Evolutionary conservation across 2,888 invertebrate genomes (phyloP).

Genomic region (Azorinus chamasolen): DNA sequence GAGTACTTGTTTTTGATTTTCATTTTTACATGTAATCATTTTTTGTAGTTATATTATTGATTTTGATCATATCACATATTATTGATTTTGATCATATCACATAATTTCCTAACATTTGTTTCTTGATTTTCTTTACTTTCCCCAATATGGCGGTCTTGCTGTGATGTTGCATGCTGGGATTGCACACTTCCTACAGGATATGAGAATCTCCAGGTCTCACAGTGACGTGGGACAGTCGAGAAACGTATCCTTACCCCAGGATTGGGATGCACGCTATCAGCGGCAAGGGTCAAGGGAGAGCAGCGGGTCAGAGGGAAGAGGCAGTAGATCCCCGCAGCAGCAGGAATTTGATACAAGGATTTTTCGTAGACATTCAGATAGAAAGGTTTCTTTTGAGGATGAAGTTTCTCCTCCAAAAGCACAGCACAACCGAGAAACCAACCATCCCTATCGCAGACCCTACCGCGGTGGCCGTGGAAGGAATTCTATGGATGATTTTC

Average conservation of each 20-base stretch:
- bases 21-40: too few species aligned
- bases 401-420: constrained; percentile 33
- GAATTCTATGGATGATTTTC: constrained; percentile 10
- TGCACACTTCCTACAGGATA: constrained; percentile 46
- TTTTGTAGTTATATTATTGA: too few species aligned
- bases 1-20: too few species aligned
- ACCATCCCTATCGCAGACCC: constrained; percentile 11
- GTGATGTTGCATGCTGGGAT: constrained; percentile 35
- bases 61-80: too few species aligned
- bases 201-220: constrained; percentile 51
- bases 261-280: constrained; percentile 38
- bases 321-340: constrained; percentile 24
- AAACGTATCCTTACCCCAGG: constrained; percentile 47
- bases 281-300: constrained; percentile 59
- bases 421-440: constrained; percentile 32
- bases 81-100: too few species aligned
- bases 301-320: constrained; percentile 57
- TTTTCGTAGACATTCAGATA: constrained; percentile 61
- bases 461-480: constrained; percentile 12
- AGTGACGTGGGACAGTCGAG: constrained; percentile 57
- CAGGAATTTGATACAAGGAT: constrained; percentile 61
- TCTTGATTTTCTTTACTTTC: too few species aligned
- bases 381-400: constrained; percentile 53
- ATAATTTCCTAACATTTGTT: too few species aligned
- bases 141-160: too few species aligned